Evolutionary conservation across 2,888 invertebrate genomes (phyloP).

Genomic region (Drosophila tripunctata): DNA sequence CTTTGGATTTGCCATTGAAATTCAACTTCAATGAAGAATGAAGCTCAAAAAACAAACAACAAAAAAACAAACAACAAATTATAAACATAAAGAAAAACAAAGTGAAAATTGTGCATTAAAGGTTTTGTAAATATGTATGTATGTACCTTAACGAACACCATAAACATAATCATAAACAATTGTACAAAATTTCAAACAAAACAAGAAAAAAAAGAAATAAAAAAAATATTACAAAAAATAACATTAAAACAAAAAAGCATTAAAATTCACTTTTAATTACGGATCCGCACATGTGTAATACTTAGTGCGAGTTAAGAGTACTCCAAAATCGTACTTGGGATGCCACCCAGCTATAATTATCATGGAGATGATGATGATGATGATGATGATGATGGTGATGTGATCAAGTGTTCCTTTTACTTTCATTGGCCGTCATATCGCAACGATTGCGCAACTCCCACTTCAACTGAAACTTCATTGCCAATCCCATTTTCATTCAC

Average conservation of each 20-base stretch:
- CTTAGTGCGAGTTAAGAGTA: slow-evolving; percentile 9
- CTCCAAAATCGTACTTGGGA: slow-evolving; percentile 1
- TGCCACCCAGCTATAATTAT: too few species aligned
- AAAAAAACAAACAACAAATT: slow-evolving; percentile 7
- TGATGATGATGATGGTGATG: slow-evolving; percentile 4
- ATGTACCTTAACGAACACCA: slow-evolving; percentile 36
- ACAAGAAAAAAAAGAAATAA: slow-evolving; percentile 40
- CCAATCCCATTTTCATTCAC: slow-evolving; percentile 28
- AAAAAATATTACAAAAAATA: slow-evolving; percentile 39
- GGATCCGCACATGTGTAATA: slow-evolving; percentile 5
- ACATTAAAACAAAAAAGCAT: slow-evolving; percentile 26
- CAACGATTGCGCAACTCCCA: slow-evolving; percentile 47
- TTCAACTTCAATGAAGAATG: slow-evolving; percentile 59
- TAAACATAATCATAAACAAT: slow-evolving; percentile 53
- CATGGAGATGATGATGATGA: background rate
- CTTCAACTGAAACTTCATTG: slow-evolving; percentile 21
- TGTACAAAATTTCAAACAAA: slow-evolving; percentile 57
- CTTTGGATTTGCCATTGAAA: slow-evolving; percentile 56
- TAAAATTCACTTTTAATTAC: slow-evolving; percentile 33
- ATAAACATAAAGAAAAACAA: slow-evolving; percentile 12
- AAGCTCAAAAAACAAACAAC: slow-evolving; percentile 32
- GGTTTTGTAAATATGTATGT: slow-evolving; percentile 67
- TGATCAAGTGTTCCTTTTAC: slow-evolving; percentile 39
- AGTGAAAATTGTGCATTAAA: slow-evolving; percentile 33
- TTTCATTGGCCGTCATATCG: slow-evolving; percentile 42